Conservation (phyloP, 2,797 vertebrate species). For the Propithecus deckenii region DNA sequence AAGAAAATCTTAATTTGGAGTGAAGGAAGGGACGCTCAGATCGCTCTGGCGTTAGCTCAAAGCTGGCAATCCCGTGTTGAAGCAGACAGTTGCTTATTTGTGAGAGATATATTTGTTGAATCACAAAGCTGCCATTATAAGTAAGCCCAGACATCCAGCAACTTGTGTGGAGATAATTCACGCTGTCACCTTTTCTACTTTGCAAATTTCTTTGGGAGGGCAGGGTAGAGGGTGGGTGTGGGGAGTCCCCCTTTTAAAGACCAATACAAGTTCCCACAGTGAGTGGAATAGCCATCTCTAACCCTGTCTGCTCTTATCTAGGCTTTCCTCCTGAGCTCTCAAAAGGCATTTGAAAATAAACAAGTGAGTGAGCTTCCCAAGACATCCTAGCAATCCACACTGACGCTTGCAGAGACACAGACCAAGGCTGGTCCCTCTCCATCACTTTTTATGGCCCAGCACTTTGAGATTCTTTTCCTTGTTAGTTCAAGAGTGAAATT, state of each 20-base stretch:
- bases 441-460: background rate
- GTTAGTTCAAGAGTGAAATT: constrained; percentile 31
- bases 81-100: background rate
- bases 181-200: background rate
- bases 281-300: background rate
- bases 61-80: background rate
- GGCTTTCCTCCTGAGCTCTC: background rate
- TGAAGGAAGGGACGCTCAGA: background rate
- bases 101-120: constrained; percentile 31
- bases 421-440: background rate
- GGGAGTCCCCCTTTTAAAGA: background rate
- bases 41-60: background rate
- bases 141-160: background rate
- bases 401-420: constrained; percentile 3
- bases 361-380: constrained; percentile 41
- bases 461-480: background rate
- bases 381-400: background rate
- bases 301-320: constrained; percentile 12
- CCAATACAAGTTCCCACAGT: background rate
- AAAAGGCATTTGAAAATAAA: constrained; percentile 69
- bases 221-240: background rate
- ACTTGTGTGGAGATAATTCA: background rate
- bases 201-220: background rate
- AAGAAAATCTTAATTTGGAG: constrained; percentile 20
- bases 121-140: constrained; percentile 1